A percentile compares a stretch with the other conserved stretches of the same genome.
phyloP scores from a whole-genome alignment of 2,888 invertebrate species.

The Oeneis ivallda region DNA sequence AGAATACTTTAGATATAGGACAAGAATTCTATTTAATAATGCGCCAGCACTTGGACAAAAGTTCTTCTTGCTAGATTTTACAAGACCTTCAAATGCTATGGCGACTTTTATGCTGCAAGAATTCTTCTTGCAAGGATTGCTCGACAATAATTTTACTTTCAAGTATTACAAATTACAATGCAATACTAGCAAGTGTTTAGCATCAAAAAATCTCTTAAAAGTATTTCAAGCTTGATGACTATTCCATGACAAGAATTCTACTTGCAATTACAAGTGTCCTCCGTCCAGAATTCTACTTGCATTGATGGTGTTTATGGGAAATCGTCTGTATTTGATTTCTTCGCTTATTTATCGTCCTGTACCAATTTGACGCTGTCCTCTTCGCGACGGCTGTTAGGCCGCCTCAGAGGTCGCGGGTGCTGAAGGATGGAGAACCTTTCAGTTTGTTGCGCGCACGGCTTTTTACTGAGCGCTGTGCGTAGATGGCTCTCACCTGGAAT shows the following conservation, averaged over 20 bases:
- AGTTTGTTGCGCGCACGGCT: slow-evolving; percentile 53
- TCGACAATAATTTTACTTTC: background rate
- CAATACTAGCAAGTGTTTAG: background rate
- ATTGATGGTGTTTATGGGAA: background rate
- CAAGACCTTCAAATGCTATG: background rate
- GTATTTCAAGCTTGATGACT: background rate
- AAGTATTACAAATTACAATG: background rate
- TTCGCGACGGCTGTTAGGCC: slow-evolving; percentile 53
- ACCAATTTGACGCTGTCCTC: slow-evolving; percentile 72
- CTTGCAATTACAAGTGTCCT: slow-evolving; percentile 1
- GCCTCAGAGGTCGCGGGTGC: slow-evolving; percentile 67
- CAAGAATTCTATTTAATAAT: background rate
- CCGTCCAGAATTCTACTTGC: slow-evolving; percentile 7
- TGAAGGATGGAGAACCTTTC: slow-evolving; percentile 72
- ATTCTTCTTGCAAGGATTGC: background rate
- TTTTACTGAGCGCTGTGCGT: slow-evolving; percentile 67
- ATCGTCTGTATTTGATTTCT: background rate
- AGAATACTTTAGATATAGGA: no score
- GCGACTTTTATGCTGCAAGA: background rate
- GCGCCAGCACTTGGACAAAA: no score
- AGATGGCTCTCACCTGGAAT: slow-evolving; percentile 74
- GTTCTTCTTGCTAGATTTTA: no score
- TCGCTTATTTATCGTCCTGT: slow-evolving; percentile 64
- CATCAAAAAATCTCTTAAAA: background rate
- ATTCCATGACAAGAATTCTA: background rate